These are phyloP conservation scores for Drosophila athabasca DNA, from an alignment of 1,140 invertebrate genomes.

Conservation along the genomic window DNA sequence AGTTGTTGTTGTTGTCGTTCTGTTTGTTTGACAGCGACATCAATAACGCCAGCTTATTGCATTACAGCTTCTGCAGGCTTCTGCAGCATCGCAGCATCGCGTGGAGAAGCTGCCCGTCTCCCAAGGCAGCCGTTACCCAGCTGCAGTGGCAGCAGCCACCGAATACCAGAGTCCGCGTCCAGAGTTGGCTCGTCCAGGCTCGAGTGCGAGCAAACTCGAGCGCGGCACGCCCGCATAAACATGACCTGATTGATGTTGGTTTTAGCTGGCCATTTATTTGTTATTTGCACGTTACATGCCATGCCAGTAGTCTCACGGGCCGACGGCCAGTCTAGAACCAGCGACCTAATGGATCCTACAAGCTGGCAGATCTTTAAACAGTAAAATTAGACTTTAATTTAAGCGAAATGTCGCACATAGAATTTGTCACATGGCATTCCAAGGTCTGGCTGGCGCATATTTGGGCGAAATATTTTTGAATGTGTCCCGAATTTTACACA, in stretches of 20 bases:
- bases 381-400: slow-evolving; percentile 23
- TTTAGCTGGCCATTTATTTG: slow-evolving; percentile 67
- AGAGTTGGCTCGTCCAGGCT: too few relatives aligned
- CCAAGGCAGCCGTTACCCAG: slow-evolving; percentile 1
- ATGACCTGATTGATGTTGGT: slow-evolving; percentile 69
- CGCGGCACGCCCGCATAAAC: slow-evolving; percentile 58
- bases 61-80: slow-evolving; percentile 19
- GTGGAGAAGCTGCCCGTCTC: too few relatives aligned
- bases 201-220: slow-evolving; percentile 1
- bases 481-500: slow-evolving; percentile 52
- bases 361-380: slow-evolving; percentile 33
- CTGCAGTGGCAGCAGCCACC: slow-evolving; percentile 15
- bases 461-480: slow-evolving; percentile 52
- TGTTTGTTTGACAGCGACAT: slow-evolving; percentile 15
- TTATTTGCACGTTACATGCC: slow-evolving; percentile 58
- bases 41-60: slow-evolving; percentile 35
- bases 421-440: slow-evolving; percentile 30
- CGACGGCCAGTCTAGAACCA: neutral
- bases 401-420: slow-evolving; percentile 24
- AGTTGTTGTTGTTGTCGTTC: slow-evolving; percentile 1
- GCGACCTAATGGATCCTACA: slow-evolving; percentile 26
- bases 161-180: neutral
- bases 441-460: slow-evolving; percentile 27
- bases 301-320: too few relatives aligned
- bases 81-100: neutral